Evolutionary conservation across 2,888 invertebrate genomes (phyloP), one percentile per base, ranked within the genome.

Genomic region (Andrena minutula): DNA sequence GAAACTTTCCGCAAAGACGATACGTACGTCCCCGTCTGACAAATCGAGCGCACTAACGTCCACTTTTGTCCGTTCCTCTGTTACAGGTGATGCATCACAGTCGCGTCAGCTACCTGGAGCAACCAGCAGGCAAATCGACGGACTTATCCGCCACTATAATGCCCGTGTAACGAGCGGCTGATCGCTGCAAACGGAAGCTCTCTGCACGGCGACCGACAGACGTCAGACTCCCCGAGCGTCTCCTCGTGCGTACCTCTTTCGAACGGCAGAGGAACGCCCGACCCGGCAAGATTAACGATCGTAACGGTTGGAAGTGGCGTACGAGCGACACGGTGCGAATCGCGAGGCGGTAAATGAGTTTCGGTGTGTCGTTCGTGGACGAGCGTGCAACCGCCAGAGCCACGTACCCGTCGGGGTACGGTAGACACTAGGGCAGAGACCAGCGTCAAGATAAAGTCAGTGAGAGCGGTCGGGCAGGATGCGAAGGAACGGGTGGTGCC

Each of bases 361-460:
- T 86, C 61, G 76, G 61, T 61, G 35, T 32, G 72, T 30, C 69
- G 64, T 32, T 60, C 30, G 4, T 60, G 72, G 66, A 70, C 58
- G 60, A 61, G 35, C 79, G 77, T 78, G 35, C 64, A 66, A 56
- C 74, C 65, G 47, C 75, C 64, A 64, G 61, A 69, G 41, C 28
- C 76, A 82, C 90, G 92, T 92, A 91, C 91, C 91, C 92, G 70
- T 58, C 73, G 69, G 92, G 92, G 92, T 92, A 91, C 92, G 91
- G 75, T 89, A 88, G 84, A 88, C 82, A 86, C 86, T 86, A 74
- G 87, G 86, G 69, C 73, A 75, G 74, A 78, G 84, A 89, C 89
- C 90, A 92, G 89, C 92, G 91, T 92, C 92, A 92, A 92, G 92
- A 92, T 92, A 92, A 92, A 88, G 92, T 89, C 90, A 89, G 87